A percentile compares a stretch with the other conserved stretches of the same genome.
Evolutionary conservation across 1,140 invertebrate genomes (phyloP).

Genomic region (Parasteatoda tepidariorum): DNA sequence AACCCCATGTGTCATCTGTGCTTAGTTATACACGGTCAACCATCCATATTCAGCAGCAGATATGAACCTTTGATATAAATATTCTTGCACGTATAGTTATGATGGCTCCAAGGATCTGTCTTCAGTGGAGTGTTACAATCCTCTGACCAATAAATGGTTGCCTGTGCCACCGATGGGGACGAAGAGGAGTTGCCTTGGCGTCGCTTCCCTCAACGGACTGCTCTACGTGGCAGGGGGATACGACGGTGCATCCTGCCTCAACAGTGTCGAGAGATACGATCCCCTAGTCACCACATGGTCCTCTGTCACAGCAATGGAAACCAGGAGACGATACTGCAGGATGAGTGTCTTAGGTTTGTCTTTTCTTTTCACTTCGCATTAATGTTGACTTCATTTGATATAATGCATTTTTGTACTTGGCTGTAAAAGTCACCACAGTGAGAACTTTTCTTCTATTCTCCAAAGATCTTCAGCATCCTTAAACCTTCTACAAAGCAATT

Average conservation of each 20-base stretch:
- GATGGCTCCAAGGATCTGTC: conserved; percentile 81
- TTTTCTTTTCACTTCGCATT: neutral
- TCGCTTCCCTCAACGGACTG: conserved; percentile 82
- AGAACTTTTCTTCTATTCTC: too few relatives aligned
- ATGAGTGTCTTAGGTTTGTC: conserved; percentile 73
- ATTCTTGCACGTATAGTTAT: conserved; percentile 73
- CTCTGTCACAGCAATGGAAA: conserved; percentile 76
- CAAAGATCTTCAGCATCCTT: too few relatives aligned
- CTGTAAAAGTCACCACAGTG: too few relatives aligned
- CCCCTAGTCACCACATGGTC: conserved; percentile 76
- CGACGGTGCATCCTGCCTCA: conserved; percentile 78
- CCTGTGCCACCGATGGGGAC: conserved; percentile 76
- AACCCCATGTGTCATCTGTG: too few relatives aligned
- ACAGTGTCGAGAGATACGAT: conserved; percentile 76
- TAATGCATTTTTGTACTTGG: too few relatives aligned
- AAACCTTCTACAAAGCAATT: too few relatives aligned
- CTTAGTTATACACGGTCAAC: too few relatives aligned
- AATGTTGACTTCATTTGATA: too few relatives aligned
- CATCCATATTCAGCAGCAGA: too few relatives aligned
- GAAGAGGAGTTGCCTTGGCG: conserved; percentile 81
- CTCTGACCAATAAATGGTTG: conserved; percentile 79
- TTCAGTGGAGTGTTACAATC: conserved; percentile 79
- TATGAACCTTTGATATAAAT: neutral
- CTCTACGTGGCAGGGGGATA: conserved; percentile 86
- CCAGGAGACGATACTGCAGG: conserved; percentile 75